phyloP scores from a whole-genome alignment of 2,113 vertebrate species.

The Uria lomvia region DNA sequence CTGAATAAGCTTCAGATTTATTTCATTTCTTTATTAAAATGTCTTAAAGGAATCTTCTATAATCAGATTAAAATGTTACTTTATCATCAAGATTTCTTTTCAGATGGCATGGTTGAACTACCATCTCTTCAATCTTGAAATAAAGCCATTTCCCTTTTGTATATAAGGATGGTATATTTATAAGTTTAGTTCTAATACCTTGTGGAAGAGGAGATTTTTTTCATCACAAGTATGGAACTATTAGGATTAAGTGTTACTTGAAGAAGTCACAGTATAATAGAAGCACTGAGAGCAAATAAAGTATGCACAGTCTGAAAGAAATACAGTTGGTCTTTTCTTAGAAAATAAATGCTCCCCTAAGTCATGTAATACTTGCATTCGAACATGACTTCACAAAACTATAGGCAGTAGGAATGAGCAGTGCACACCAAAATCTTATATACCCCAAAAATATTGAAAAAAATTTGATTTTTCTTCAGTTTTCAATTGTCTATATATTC shows the following conservation, averaged over 20 bases:
- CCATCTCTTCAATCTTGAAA: not conserved
- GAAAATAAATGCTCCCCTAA: not conserved
- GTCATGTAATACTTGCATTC: not conserved
- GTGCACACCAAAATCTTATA: not conserved
- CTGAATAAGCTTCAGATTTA: not conserved
- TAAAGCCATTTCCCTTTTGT: not conserved
- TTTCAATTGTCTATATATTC: not conserved
- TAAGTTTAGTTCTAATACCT: not conserved
- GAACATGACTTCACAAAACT: not conserved
- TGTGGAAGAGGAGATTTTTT: not conserved
- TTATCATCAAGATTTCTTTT: not conserved
- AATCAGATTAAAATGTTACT: not conserved
- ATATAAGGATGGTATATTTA: not conserved
- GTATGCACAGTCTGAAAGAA: not conserved
- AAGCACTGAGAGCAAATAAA: not conserved
- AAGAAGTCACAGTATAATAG: not conserved
- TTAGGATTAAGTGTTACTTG: not conserved
- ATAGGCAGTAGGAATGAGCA: not conserved
- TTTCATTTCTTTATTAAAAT: not conserved
- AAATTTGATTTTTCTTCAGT: not conserved
- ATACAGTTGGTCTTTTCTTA: not conserved
- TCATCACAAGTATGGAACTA: not conserved
- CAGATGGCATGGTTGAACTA: not conserved
- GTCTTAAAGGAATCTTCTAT: not conserved
- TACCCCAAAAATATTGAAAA: not conserved